These are phyloP conservation scores for Margarornis squamiger DNA, from an alignment of 2,797 vertebrate species.

Conservation along the genomic window DNA sequence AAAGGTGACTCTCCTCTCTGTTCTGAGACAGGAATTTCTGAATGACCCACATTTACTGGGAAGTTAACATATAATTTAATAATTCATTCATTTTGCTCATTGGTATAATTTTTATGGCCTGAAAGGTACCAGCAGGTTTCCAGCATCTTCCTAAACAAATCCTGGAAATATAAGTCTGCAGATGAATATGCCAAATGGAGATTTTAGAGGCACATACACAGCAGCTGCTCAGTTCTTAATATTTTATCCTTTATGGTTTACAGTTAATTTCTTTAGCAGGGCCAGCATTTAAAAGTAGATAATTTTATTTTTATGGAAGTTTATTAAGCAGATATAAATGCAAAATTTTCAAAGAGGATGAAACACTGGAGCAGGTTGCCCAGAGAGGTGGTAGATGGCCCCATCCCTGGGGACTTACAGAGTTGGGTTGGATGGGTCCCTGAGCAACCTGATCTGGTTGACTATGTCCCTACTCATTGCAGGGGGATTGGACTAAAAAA, in stretches of 20 bases:
- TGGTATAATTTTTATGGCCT: not conserved
- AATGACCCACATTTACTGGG: not conserved
- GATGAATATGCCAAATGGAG: not conserved
- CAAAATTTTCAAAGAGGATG: not conserved
- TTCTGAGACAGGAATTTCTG: not conserved
- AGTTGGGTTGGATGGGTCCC: fast-evolving
- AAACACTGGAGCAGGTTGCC: not conserved
- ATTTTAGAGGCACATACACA: not conserved
- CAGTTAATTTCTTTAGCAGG: not conserved
- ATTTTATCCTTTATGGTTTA: not conserved
- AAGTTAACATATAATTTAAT: not conserved
- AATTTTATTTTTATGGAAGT: not conserved
- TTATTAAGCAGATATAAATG: not conserved
- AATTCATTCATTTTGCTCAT: not conserved
- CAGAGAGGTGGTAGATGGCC: not conserved
- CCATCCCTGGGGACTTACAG: not conserved
- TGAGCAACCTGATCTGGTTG: not conserved
- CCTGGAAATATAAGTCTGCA: not conserved
- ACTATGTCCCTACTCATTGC: not conserved
- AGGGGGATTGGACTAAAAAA: not conserved
- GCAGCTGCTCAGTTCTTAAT: not conserved
- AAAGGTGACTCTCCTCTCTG: not conserved
- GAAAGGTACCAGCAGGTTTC: not conserved
- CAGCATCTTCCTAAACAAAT: not conserved
- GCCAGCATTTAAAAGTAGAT: not conserved